These are phyloP conservation scores for Loriculus beryllinus DNA, from an alignment of 2,797 vertebrate genomes.

Conservation along the genomic window DNA sequence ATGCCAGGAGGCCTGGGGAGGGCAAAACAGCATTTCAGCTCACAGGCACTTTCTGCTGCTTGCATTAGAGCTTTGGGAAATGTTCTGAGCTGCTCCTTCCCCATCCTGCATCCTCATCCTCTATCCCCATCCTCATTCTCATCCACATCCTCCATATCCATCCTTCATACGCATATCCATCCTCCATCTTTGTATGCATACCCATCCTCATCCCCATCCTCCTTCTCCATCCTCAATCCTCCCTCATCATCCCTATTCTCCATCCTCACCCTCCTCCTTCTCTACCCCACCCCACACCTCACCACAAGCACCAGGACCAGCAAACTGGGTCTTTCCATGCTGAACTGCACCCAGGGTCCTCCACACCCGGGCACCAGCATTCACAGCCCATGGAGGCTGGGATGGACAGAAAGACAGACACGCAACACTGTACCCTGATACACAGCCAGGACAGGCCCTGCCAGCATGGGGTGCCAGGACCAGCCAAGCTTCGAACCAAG, in stretches of 20 bases:
- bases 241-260: background rate
- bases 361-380: rapidly evolving
- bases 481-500: background rate
- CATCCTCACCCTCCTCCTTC: no score
- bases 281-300: background rate
- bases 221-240: background rate
- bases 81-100: background rate
- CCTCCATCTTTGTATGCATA: background rate
- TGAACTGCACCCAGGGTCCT: background rate
- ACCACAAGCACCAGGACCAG: background rate
- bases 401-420: background rate
- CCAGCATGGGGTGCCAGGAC: background rate
- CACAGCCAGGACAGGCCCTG: background rate
- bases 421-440: rapidly evolving
- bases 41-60: background rate
- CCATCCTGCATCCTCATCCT: background rate
- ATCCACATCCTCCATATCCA: background rate
- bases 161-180: background rate
- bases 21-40: background rate
- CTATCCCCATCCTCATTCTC: background rate
- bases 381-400: background rate
- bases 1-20: background rate
- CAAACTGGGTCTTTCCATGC: rapidly evolving
- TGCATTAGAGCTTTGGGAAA: background rate
- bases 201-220: background rate